Conservation (phyloP, 2,888 invertebrate species). For the Phengaris arion region DNA sequence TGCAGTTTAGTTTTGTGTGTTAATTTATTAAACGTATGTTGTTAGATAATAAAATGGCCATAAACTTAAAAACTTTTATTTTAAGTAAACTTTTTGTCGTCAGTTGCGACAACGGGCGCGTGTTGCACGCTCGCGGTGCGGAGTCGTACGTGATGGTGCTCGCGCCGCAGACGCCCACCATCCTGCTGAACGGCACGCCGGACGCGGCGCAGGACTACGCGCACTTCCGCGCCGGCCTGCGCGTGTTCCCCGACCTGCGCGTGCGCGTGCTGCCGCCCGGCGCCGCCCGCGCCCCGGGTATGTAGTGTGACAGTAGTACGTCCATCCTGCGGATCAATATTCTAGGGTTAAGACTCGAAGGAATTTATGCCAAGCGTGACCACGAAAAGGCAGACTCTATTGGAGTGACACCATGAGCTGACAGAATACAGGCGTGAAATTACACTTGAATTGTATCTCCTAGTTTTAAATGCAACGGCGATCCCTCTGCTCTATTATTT, state of each 20-base stretch:
- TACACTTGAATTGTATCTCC: no score
- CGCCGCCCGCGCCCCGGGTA: conserved; percentile 6
- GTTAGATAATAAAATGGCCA: no score
- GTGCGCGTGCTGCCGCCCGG: conserved; percentile 79
- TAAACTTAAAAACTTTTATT: background rate
- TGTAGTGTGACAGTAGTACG: background rate
- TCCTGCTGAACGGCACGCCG: conserved; percentile 88
- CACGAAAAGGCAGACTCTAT: no score
- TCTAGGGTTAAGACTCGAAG: no score
- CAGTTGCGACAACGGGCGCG: conserved; percentile 87
- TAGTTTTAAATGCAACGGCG: no score
- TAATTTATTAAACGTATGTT: no score
- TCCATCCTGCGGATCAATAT: background rate
- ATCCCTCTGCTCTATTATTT: no score
- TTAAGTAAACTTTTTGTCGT: background rate
- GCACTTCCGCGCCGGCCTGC: conserved; percentile 91
- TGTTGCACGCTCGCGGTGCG: conserved; percentile 85
- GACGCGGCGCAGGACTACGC: conserved; percentile 92
- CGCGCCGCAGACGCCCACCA: conserved; percentile 90
- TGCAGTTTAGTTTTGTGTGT: no score
- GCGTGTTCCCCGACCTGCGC: conserved; percentile 91
- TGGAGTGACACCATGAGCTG: no score
- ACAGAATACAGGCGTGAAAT: no score
- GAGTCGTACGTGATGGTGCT: conserved; percentile 93
- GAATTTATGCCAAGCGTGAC: no score